Evolutionary conservation across 2,888 invertebrate genomes (phyloP), one percentile per base, ranked within the genome.

Genomic region (Carterocephalus palaemon): DNA sequence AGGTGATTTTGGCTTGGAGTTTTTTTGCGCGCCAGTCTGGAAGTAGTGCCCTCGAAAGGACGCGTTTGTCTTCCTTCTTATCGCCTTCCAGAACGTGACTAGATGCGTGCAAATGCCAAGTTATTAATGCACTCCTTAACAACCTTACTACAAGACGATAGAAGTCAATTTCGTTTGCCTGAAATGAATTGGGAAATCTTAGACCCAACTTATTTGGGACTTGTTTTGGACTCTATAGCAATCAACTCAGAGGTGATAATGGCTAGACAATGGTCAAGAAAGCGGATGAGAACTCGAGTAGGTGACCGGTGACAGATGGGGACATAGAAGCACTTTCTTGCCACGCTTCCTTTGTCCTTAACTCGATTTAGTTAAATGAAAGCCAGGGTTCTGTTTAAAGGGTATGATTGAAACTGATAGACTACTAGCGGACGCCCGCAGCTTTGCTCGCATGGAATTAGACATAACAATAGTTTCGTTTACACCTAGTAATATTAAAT

Each of bases 321-420:
- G 70, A 70, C 75, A 70, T 58, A 64, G 63, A 68, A 67, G 70
- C 65, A 70, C 70, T 75, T 73, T 76, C 74, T 77, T 69, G 67
- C 62, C 62, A 64, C 75, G 77, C 76, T 75, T 71, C 70, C 72
- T 69, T 64, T 66, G 70, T 70, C 74, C 70, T 64, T 75, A 75
- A 76, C 70, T 76, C 70, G 73, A 75, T 77, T 72, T 73, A 65
- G 68, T 67, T 70, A 70, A 78, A 75, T 74, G 69, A 72, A 71
- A 64, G 64, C 66, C 57, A 61, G 61, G 69, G 63, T 56, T 70
- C 60, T 66, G 65, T 69, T 68, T 57, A 57, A 36, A 36, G 29
- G 29, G 28, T 43, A 23, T 23, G 43, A 43, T 37, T 37, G 43
- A 43, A 23, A 43, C 20, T 43, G 28, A 8, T 36, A 9, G 23